Percentiles rank a stretch among this genome's conserved stretches.
Conservation (phyloP, 2,888 invertebrate genomes). For the Athrips mouffetella region DNA sequence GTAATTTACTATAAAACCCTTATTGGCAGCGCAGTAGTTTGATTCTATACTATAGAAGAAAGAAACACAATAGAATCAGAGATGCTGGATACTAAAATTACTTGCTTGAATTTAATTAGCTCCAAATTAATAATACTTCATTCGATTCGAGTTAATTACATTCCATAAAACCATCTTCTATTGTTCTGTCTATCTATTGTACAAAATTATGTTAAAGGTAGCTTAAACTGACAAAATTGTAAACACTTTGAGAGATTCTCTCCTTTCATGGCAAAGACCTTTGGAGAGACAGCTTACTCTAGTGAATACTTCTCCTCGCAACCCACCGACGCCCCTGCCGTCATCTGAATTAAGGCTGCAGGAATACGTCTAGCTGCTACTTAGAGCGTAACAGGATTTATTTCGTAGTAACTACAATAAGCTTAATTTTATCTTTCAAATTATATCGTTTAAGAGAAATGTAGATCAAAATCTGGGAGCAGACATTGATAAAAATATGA, state of each 20-base stretch:
- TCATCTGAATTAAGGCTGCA: slow-evolving; percentile 30
- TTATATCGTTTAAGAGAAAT: too few relatives aligned
- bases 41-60: too few relatives aligned
- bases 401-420: slow-evolving; percentile 31
- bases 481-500: too few relatives aligned
- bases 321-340: slow-evolving; percentile 23
- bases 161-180: too few relatives aligned
- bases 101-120: too few relatives aligned
- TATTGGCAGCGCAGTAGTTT: too few relatives aligned
- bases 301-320: slow-evolving; percentile 24
- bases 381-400: slow-evolving; percentile 32
- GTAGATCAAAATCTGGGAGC: too few relatives aligned
- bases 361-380: slow-evolving; percentile 32
- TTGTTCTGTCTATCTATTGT: slow-evolving; percentile 14
- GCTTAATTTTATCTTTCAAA: slow-evolving; percentile 9
- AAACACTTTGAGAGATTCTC: slow-evolving; percentile 25
- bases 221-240: slow-evolving; percentile 21
- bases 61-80: too few relatives aligned
- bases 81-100: too few relatives aligned
- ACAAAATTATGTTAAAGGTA: slow-evolving; percentile 23
- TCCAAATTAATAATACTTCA: too few relatives aligned
- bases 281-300: slow-evolving; percentile 11
- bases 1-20: too few relatives aligned
- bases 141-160: too few relatives aligned
- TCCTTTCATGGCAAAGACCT: slow-evolving; percentile 8